A percentile compares a stretch with the other conserved stretches of the same genome.
phyloP scores from a whole-genome alignment of 2,113 vertebrate genomes.

The Guaruba guarouba region DNA sequence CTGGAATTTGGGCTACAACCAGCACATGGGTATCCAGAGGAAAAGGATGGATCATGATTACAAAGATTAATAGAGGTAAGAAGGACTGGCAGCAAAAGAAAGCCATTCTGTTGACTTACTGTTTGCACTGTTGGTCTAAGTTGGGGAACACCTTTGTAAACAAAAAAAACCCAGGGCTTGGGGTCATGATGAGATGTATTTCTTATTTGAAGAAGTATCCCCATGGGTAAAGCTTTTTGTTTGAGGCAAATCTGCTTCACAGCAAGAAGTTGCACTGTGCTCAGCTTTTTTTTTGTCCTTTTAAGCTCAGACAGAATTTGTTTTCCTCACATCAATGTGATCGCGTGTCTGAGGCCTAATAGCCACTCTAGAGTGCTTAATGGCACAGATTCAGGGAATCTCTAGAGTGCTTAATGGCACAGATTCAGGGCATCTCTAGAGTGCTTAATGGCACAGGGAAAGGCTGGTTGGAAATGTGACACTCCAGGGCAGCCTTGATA shows the following conservation, averaged over 20 bases:
- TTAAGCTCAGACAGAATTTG: background rate
- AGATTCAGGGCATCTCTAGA: background rate
- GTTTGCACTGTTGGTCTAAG: background rate
- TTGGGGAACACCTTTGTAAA: background rate
- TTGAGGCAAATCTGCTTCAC: background rate
- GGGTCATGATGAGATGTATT: background rate
- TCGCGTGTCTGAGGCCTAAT: accelerated
- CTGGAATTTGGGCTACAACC: background rate
- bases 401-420: background rate
- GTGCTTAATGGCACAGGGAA: no score
- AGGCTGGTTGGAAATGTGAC: no score
- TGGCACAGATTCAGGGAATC: background rate
- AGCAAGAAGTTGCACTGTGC: background rate
- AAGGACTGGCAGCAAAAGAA: background rate
- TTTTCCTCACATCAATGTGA: background rate
- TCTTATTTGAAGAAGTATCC: background rate
- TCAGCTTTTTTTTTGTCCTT: background rate
- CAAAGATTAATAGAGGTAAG: background rate
- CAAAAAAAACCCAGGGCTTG: background rate
- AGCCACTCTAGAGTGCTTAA: background rate
- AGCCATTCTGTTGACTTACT: background rate
- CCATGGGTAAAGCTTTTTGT: background rate
- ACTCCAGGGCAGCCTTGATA: no score
- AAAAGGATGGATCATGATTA: background rate
- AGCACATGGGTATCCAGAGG: background rate